phyloP scores from a whole-genome alignment of 2,797 vertebrate species.

The Okamejei kenojei region DNA sequence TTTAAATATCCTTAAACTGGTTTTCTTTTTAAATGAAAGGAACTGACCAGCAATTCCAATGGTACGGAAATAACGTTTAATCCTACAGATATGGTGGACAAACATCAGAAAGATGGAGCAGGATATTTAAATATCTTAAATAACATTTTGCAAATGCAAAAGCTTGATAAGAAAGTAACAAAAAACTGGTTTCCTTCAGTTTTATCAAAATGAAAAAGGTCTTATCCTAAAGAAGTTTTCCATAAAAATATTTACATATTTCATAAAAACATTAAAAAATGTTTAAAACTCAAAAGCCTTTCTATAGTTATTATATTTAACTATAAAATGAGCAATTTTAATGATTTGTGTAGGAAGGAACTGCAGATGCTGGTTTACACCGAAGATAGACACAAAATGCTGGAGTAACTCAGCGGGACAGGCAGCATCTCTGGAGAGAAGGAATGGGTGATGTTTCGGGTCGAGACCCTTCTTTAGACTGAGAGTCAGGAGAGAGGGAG shows the following conservation, averaged over 20 bases:
- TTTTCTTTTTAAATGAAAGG: not conserved
- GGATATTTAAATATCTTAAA: not conserved
- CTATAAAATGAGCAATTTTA: not conserved
- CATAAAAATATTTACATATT: not conserved
- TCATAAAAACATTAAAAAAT: not conserved
- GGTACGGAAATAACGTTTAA: not conserved
- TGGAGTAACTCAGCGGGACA: too few species aligned
- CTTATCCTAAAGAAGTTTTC: not conserved
- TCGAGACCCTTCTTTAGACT: too few species aligned
- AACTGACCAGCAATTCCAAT: not conserved
- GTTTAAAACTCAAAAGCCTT: not conserved
- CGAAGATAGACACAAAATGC: too few species aligned
- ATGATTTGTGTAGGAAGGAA: not conserved
- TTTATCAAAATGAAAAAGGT: not conserved
- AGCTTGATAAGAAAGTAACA: not conserved
- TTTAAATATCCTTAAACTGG: not conserved
- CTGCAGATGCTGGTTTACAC: too few species aligned
- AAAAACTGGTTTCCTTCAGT: not conserved
- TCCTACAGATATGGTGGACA: not conserved
- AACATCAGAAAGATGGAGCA: not conserved
- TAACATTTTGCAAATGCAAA: not conserved
- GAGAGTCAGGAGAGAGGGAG: too few species aligned
- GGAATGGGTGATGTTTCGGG: too few species aligned
- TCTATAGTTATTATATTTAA: not conserved
- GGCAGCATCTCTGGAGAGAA: too few species aligned